Evolutionary conservation across 2,113 vertebrate genomes (phyloP).

Genomic region (Lepus timidus): DNA sequence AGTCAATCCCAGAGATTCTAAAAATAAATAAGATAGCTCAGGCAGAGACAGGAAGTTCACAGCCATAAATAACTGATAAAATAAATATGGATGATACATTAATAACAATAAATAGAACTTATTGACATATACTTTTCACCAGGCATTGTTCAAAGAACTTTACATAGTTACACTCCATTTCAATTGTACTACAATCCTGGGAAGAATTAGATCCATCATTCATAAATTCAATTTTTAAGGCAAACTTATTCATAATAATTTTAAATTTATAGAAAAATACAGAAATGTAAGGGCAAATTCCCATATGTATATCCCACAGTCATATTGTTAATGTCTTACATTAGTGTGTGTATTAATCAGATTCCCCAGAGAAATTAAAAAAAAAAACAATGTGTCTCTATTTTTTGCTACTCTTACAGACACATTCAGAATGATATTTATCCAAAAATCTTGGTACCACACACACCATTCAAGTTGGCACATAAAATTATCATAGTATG

Average conservation of each 20-base stretch:
- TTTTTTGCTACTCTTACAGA: background rate
- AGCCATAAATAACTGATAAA: constrained; percentile 11
- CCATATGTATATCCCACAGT: background rate
- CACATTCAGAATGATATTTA: background rate
- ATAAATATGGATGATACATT: background rate
- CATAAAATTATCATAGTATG: background rate
- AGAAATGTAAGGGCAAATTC: background rate
- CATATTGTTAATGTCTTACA: background rate
- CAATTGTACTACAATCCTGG: background rate
- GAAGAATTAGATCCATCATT: background rate
- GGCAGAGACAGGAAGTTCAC: background rate
- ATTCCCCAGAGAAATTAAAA: background rate
- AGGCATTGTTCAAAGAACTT: background rate
- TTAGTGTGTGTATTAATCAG: background rate
- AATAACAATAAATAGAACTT: constrained; percentile 5
- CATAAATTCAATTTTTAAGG: background rate
- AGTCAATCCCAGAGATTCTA: background rate
- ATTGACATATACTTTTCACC: background rate
- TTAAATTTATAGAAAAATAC: constrained; percentile 1
- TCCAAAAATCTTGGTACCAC: background rate
- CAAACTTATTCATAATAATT: background rate
- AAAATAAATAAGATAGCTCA: constrained; percentile 37
- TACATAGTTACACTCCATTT: background rate
- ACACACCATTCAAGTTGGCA: background rate
- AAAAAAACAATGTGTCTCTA: too few relatives aligned